Evolutionary conservation across 2,797 vertebrate genomes (phyloP), one percentile per base, ranked within the genome.

Genomic region (Phrynocephalus guinanensis): DNA sequence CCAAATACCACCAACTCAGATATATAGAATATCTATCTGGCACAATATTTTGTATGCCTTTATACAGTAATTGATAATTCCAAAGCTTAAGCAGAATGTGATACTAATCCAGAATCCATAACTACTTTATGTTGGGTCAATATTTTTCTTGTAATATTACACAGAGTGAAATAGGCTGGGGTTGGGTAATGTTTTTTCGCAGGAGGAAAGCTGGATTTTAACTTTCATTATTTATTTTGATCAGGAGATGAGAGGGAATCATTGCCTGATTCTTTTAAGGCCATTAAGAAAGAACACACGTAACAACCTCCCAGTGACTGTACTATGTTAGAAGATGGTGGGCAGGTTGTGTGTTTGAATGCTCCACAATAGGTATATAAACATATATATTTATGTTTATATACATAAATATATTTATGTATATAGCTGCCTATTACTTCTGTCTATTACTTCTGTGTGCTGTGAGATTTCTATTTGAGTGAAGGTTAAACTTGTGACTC

Each of bases 101-200:
- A 75, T 84, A 84, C 77, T 75, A 72, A 84, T 88, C 38, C 68
- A 79, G 79, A 84, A 84, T 72, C 50, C 56, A 67, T 73, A 73
- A 56, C 24, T 68, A 75, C 44, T 83, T 83, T 56, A 83, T 33
- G 38, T 60, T 89, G 71, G 9, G n/a, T 52, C 48, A 85, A 89
- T 89, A 88, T 88, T 84, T 88, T 88, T 80, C 87, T 88, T 76
- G 30, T 24, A 9, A 30, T 82, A 60, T 81, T 85, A 68, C n/a
- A 30, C 72, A 22, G 5, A 20, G 15, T n/a, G 77, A 48, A 52
- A 26, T 66, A 81, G 77, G 60, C n/a, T 71, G 44, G 13, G 38
- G 26, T 60, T 33, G 76, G 6, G 50, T 24, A 24, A 33, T 52
- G n/a, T 28, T 44, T 71, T 28, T 13, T 7, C 26, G 56, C 22